Evolutionary conservation across 2,113 vertebrate species (phyloP), one percentile per base, ranked within the genome.

Genomic region (Silurus meridionalis): DNA sequence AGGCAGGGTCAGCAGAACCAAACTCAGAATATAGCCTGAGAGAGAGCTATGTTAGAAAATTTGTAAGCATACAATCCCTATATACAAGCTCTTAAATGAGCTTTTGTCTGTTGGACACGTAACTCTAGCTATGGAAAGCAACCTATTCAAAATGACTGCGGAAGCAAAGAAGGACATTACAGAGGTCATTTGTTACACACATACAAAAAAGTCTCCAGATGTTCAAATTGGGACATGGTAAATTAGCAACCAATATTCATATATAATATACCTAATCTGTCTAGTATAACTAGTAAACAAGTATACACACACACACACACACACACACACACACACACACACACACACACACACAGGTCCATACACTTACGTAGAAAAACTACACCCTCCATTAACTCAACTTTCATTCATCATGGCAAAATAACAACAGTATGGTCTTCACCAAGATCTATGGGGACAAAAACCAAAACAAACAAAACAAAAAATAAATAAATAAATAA

Each of bases 21-120:
- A 94, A 93, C 98, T 99, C 91, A 99, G 91, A 91, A 99, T 97
- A 91, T 99, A 99, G 93, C 98, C 98, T 99, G 55, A 85, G 79
- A 52, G 48, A 66, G n/a, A 75, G 37, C 81, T 66, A 17, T 67
- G 81, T 67, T 83, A 83, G 50, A 83, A 77, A 80, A 60, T 17
- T 23, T 46, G 57, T 80, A 80, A 61, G 78, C 78, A 80, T 46
- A 23, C 57, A 57, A 80, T 80, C 78, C 78, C 78, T 80, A 61
- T 23, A 80, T 46, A 80, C 17, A 58, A 60, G 78, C 55, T 80
- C 55, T 60, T 28, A 60, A 11, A 80, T 15, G 77, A 80, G 55
- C 77, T 19, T 23, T 58, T 17, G 28, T 80, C 55, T 55, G 60
- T n/a, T 80, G 55, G 77, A 37, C 13, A 58, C 7, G 15, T 46